Conservation (phyloP, 1,140 invertebrate species). For the Xylocopa sonorina region DNA sequence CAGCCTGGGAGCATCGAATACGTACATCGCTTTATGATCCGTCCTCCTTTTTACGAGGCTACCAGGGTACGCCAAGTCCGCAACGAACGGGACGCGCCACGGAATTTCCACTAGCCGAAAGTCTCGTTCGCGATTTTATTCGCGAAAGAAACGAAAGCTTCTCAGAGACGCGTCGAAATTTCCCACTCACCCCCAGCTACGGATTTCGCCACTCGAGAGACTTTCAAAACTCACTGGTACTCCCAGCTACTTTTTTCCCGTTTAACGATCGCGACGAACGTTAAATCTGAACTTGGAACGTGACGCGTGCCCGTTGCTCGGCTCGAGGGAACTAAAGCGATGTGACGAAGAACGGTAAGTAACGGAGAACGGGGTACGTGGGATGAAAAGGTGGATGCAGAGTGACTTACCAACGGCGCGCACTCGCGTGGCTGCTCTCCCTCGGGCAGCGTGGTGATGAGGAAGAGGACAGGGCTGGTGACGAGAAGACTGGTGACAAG, state of each 20-base stretch:
- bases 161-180: no score
- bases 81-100: background rate
- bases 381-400: background rate
- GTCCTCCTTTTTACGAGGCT: slow-evolving; percentile 16
- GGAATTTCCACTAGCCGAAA: background rate
- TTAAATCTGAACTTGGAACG: no score
- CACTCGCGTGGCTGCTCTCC: slow-evolving; percentile 82
- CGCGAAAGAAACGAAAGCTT: background rate
- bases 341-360: no score
- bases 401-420: slow-evolving; percentile 77
- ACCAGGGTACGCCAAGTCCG: background rate
- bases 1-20: background rate
- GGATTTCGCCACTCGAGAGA: background rate
- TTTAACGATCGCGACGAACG: no score
- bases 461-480: slow-evolving; percentile 84
- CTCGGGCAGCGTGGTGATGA: slow-evolving; percentile 84
- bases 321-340: no score
- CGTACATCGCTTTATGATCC: slow-evolving; percentile 9
- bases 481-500: slow-evolving; percentile 84
- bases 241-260: no score
- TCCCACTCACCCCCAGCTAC: background rate
- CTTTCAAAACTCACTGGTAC: no score
- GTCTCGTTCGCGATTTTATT: background rate
- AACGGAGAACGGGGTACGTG: no score
- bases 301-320: no score